Evolutionary conservation across 1,140 invertebrate species (phyloP).

Genomic region (Elysia chlorotica): DNA sequence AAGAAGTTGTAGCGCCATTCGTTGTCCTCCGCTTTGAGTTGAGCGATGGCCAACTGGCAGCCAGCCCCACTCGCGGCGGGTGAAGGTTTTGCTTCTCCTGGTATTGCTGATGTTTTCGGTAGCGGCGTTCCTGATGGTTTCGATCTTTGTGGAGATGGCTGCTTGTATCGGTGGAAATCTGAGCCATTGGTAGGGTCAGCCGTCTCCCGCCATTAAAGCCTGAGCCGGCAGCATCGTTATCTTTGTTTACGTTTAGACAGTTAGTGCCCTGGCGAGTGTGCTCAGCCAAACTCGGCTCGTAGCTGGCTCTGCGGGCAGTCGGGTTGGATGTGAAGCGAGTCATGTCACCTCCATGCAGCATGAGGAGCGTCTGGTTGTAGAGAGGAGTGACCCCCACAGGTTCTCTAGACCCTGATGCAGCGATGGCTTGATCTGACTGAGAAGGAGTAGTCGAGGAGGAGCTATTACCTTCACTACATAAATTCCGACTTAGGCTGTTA

Average conservation of each 20-base stretch:
- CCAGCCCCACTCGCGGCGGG: conserved; percentile 13
- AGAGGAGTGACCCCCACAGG: conserved; percentile 25
- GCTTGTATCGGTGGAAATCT: not conserved
- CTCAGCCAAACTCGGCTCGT: not conserved
- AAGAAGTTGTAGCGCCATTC: too few relatives aligned
- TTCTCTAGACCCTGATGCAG: too few relatives aligned
- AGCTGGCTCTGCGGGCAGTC: not conserved
- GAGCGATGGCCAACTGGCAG: conserved; percentile 30
- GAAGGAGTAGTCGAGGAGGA: too few relatives aligned
- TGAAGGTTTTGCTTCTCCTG: not conserved
- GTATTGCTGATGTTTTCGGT: not conserved
- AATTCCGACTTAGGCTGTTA: too few relatives aligned
- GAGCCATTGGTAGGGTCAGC: too few relatives aligned
- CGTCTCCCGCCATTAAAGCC: too few relatives aligned
- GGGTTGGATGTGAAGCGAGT: conserved; percentile 17
- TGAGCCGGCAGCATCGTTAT: too few relatives aligned
- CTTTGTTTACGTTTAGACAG: too few relatives aligned
- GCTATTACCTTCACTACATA: too few relatives aligned
- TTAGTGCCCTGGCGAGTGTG: too few relatives aligned
- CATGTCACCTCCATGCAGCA: conserved; percentile 26
- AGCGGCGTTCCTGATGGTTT: not conserved
- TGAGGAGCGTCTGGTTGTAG: conserved; percentile 19
- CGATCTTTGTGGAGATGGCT: not conserved
- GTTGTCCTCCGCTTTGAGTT: not conserved
- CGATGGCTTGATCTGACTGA: too few relatives aligned